Evolutionary conservation across 2,888 invertebrate species (phyloP).

Genomic region (Apamea sordens): DNA sequence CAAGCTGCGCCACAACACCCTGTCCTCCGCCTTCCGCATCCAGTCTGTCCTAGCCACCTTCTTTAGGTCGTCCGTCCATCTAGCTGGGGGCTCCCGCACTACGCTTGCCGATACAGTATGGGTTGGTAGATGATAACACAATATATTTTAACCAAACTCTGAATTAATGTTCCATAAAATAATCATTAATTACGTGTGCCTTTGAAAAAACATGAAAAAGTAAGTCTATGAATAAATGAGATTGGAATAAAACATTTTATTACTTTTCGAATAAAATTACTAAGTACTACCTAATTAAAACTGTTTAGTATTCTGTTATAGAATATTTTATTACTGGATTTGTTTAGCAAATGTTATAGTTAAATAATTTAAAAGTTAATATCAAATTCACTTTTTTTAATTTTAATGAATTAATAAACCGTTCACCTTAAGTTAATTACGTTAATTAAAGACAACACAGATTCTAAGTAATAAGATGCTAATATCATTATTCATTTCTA

Average conservation of each 20-base stretch:
- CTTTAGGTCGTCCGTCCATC: no score
- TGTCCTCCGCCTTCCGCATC: no score
- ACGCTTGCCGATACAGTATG: no score
- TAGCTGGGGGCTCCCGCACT: no score
- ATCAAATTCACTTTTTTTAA: slow-evolving; percentile 8
- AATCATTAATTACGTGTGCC: neutral
- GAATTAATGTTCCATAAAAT: neutral
- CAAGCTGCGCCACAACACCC: no score
- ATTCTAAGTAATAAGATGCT: neutral
- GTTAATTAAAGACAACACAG: slow-evolving; percentile 1
- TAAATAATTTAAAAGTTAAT: slow-evolving; percentile 22
- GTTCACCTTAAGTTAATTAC: slow-evolving; percentile 7
- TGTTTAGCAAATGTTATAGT: slow-evolving; percentile 5
- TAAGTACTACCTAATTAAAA: neutral
- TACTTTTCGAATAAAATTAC: neutral
- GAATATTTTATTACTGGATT: slow-evolving; percentile 17
- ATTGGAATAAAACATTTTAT: neutral
- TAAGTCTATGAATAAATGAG: neutral
- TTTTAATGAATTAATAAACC: neutral
- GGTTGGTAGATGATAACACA: no score
- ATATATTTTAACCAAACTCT: neutral
- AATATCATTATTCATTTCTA: neutral
- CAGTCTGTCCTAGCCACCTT: no score
- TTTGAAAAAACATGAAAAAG: neutral
- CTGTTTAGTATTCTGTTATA: slow-evolving; percentile 23